phyloP scores from a whole-genome alignment of 2,797 vertebrate species.

The Chelidonichthys spinosus region DNA sequence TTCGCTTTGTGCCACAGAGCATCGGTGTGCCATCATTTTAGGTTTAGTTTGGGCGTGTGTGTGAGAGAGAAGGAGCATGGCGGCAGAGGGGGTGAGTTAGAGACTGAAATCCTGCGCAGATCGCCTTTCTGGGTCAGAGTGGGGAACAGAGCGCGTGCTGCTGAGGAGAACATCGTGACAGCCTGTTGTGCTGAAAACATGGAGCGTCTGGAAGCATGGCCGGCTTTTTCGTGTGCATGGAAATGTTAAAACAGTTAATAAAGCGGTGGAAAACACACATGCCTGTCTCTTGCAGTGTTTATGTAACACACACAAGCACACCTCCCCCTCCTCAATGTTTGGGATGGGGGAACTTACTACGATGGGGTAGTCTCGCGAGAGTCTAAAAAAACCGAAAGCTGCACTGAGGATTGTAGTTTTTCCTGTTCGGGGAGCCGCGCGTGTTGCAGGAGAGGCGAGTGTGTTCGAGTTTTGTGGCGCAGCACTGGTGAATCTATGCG shows the following conservation, averaged over 20 bases:
- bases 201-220: not conserved
- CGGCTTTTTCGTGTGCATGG: conserved; percentile 1
- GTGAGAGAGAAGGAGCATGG: conserved; percentile 61
- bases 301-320: conserved; percentile 59
- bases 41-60: conserved; percentile 66
- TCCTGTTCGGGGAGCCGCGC: too few species aligned
- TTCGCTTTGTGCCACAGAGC: conserved; percentile 19
- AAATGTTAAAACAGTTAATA: conserved; percentile 48
- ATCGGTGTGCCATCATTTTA: conserved; percentile 50
- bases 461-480: not conserved
- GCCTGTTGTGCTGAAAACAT: conserved; percentile 14
- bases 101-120: conserved; percentile 39
- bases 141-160: not conserved
- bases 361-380: conserved; percentile 76
- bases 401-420: conserved; percentile 80
- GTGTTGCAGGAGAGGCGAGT: not conserved
- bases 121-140: conserved; percentile 28
- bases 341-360: conserved; percentile 47
- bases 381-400: not conserved
- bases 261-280: conserved; percentile 47
- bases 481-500: not conserved
- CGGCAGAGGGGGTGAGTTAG: conserved; percentile 50
- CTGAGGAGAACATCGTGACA: conserved; percentile 29
- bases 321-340: conserved; percentile 66
- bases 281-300: conserved; percentile 67